Evolutionary conservation across 2,113 vertebrate genomes (phyloP).

Genomic region (Saccopteryx bilineata): DNA sequence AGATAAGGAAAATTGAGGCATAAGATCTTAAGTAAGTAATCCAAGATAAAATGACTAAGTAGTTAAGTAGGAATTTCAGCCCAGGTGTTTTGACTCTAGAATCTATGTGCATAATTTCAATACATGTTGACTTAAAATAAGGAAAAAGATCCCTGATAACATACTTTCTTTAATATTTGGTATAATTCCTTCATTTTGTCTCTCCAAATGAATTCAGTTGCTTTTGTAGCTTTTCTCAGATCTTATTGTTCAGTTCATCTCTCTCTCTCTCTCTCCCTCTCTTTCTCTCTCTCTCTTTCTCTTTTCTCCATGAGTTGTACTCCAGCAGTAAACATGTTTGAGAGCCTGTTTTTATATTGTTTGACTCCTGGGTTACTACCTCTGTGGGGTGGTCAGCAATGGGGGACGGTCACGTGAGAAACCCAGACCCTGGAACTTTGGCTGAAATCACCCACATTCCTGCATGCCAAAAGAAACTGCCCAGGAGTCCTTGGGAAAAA

Average conservation of each 20-base stretch:
- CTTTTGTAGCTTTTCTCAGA: neutral
- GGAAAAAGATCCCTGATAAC: neutral
- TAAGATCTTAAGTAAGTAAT: neutral
- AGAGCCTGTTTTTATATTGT: neutral
- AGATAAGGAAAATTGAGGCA: slow-evolving; percentile 49
- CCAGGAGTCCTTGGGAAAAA: too few species aligned
- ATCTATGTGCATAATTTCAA: neutral
- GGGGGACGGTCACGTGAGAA: too few species aligned
- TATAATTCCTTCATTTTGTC: slow-evolving; percentile 17
- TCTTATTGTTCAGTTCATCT: neutral
- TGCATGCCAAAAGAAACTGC: too few species aligned
- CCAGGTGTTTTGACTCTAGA: neutral
- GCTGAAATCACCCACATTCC: too few species aligned
- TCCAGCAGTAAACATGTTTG: neutral
- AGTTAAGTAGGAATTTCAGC: neutral
- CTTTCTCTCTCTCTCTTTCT: neutral
- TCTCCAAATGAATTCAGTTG: neutral
- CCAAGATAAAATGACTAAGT: neutral
- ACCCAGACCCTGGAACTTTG: too few species aligned
- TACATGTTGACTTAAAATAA: neutral
- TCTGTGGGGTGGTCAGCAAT: too few species aligned
- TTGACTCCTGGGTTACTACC: slow-evolving; percentile 1
- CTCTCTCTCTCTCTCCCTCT: neutral
- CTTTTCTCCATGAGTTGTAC: neutral
- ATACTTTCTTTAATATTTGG: neutral